Percentiles rank a stretch among this genome's conserved stretches.
phyloP scores from a whole-genome alignment of 2,113 vertebrate species.

The Oncorhynchus nerka region DNA sequence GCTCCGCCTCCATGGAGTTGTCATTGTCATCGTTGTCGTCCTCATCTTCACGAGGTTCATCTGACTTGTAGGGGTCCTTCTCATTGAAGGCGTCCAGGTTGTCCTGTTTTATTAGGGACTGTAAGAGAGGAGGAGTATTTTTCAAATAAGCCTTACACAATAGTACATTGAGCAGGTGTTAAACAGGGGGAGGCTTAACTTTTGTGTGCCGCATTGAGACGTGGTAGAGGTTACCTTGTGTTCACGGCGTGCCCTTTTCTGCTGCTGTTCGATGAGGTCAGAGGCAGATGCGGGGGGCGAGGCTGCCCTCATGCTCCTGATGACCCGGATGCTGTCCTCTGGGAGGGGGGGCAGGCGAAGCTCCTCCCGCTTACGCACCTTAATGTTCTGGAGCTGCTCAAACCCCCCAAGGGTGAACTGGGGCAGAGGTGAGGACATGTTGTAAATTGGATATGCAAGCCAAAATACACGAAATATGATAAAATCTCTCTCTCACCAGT shows the following conservation, averaged over 20 bases:
- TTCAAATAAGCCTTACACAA: too few relatives aligned
- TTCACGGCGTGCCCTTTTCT: constrained; percentile 90
- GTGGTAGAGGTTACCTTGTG: constrained; percentile 81
- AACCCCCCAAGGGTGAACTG: constrained; percentile 96
- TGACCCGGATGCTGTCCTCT: constrained; percentile 94
- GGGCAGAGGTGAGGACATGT: constrained; percentile 13
- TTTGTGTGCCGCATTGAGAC: neutral
- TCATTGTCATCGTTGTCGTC: constrained; percentile 94
- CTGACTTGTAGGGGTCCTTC: constrained; percentile 92
- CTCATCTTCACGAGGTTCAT: constrained; percentile 91
- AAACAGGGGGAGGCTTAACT: too few relatives aligned
- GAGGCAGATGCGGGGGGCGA: constrained; percentile 95
- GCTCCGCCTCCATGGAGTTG: constrained; percentile 87
- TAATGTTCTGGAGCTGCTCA: constrained; percentile 90
- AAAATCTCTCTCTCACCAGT: constrained; percentile 77
- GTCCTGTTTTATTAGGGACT: constrained; percentile 97
- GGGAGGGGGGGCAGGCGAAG: constrained; percentile 88
- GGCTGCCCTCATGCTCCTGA: constrained; percentile 93
- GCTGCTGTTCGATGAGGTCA: constrained; percentile 96
- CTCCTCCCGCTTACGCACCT: constrained; percentile 81
- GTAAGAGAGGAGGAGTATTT: neutral
- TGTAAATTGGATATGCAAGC: neutral
- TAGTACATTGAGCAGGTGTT: too few relatives aligned
- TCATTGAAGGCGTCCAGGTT: constrained; percentile 98
- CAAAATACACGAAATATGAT: neutral